A percentile compares a stretch with the other conserved stretches of the same genome.
Evolutionary conservation across 2,797 vertebrate genomes (phyloP).

Genomic region (Sebastes matsubarae): DNA sequence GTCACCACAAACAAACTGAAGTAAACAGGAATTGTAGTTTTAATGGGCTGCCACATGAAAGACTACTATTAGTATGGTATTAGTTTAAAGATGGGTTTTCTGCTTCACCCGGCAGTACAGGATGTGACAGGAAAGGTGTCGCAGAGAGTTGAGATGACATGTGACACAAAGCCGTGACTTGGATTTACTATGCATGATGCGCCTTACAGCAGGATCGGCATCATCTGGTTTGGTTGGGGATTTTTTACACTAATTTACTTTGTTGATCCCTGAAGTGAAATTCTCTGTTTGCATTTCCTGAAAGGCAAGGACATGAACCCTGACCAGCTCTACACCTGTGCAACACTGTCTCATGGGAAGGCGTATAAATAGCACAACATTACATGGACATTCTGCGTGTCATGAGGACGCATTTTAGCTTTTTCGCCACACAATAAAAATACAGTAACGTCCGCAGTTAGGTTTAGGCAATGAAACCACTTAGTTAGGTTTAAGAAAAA

Average conservation of each 20-base stretch:
- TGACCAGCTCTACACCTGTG: not conserved
- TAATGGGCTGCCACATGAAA: not conserved
- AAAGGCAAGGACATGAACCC: not conserved
- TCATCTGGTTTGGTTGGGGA: not conserved
- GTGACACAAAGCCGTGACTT: conserved; percentile 9
- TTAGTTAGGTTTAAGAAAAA: too few species aligned
- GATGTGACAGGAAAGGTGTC: not conserved
- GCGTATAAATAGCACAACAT: too few species aligned
- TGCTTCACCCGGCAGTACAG: not conserved
- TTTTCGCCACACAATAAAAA: too few species aligned
- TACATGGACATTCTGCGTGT: too few species aligned
- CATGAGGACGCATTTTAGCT: too few species aligned
- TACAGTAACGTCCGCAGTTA: too few species aligned
- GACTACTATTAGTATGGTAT: not conserved
- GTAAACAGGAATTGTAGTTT: not conserved
- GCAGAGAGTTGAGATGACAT: not conserved
- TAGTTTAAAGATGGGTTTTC: not conserved
- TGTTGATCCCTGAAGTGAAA: conserved; percentile 19
- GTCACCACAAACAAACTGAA: not conserved
- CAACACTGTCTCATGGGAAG: too few species aligned
- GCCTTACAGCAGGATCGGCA: not conserved
- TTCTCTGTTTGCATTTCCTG: conserved; percentile 13
- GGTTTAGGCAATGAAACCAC: too few species aligned
- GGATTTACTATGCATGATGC: not conserved
- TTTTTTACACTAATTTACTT: conserved; percentile 4